Evolutionary conservation across 1,140 invertebrate species (phyloP), one percentile per base, ranked within the genome.

Genomic region (Hyposmocoma kahamanoa): DNA sequence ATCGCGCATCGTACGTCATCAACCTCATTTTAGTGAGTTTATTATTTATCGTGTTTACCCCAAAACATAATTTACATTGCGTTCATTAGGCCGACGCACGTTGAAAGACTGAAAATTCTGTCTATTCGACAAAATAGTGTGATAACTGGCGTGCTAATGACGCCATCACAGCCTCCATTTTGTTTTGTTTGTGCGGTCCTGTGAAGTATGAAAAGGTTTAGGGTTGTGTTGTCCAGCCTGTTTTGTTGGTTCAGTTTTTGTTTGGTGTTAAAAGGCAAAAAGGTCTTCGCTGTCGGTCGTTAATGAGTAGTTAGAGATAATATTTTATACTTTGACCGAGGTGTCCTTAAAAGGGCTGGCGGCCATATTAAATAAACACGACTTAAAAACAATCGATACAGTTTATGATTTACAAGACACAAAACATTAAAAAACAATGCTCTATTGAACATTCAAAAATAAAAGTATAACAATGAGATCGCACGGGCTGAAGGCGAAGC

Each of bases 41-140:
- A 67, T 67, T 67, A 81, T 78, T 78, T 74, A 81, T 76, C 72
- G 59, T 47, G 65, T 70, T 65, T 72, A 60, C 70, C 65, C 66
- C 59, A 66, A 80, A 80, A 74, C 68, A 66, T 73, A 70, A 66
- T 80, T 80, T 78, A 70, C 62, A 66, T 62, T 59, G 64, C 61
- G 63, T 68, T 78, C 74, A 84, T 84, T 76, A 76, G 64, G 59
- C 57, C 59, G 56, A 66, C 65, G 61, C 59, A 65, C 67, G 73
- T 54, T 81, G 73, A 85, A 83, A 78, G 76, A 81, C 82, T 78
- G 66, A 70, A 77, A 76, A 81, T 85, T 83, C 76, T 69, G 82
- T 76, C 77, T 80, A 83, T 79, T 79, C 70, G 67, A 72, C 82
- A 72, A 71, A 79, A 85, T 83, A 83, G 82, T 84, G 75, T 59